Conservation (phyloP, 2,888 invertebrate genomes). For the Pachliopta kotzebuea region DNA sequence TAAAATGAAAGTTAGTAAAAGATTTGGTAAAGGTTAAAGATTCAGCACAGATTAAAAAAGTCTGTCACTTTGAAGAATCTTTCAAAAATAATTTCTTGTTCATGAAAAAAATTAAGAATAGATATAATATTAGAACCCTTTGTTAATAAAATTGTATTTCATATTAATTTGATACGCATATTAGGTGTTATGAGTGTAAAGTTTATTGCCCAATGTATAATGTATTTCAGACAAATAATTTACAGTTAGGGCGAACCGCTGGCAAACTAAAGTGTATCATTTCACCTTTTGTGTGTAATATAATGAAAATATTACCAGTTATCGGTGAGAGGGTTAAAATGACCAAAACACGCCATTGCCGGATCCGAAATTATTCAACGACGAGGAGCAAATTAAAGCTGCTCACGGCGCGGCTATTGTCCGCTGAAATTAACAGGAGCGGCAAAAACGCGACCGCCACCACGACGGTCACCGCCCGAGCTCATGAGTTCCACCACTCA, state of each 20-base stretch:
- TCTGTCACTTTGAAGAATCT: too few species aligned
- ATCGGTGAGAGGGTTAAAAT: slow-evolving; percentile 21
- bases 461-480: slow-evolving; percentile 33
- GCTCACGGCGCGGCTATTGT: slow-evolving; percentile 64
- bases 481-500: slow-evolving; percentile 26
- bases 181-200: too few species aligned
- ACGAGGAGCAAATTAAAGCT: slow-evolving; percentile 66
- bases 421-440: slow-evolving; percentile 60
- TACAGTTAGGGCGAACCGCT: not conserved
- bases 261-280: slow-evolving; percentile 3
- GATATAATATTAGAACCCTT: too few species aligned
- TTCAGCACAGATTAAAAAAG: too few species aligned
- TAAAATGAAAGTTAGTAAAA: too few species aligned
- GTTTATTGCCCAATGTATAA: not conserved
- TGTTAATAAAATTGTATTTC: too few species aligned
- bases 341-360: slow-evolving; percentile 32
- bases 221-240: not conserved
- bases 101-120: too few species aligned
- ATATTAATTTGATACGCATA: too few species aligned
- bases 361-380: slow-evolving; percentile 56
- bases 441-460: slow-evolving; percentile 53
- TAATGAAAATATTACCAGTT: slow-evolving; percentile 12
- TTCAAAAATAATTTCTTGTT: too few species aligned
- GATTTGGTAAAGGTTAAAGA: too few species aligned
- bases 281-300: slow-evolving; percentile 11